Conservation (phyloP, 2,113 vertebrate genomes). For the Ancistrus triradiatus region DNA sequence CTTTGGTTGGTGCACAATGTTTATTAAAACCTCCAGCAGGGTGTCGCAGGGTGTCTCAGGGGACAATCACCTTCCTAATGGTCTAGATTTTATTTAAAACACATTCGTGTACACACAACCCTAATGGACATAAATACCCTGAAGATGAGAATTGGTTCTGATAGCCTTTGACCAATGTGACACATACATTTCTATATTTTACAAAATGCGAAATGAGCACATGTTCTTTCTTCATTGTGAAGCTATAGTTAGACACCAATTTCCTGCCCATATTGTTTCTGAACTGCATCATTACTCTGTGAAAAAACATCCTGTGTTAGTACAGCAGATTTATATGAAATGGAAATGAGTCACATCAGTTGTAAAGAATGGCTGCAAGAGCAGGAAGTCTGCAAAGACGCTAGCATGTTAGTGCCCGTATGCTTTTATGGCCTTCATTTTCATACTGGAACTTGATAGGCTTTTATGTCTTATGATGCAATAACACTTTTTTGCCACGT, state of each 20-base stretch:
- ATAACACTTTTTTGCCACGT: conserved; percentile 14
- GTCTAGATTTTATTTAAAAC: no score
- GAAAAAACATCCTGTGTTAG: not conserved
- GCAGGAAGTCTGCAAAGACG: not conserved
- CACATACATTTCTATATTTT: not conserved
- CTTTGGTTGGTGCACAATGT: no score
- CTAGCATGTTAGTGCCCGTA: not conserved
- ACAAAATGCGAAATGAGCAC: not conserved
- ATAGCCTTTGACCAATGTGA: not conserved
- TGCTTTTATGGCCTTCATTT: not conserved
- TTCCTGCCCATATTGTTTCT: not conserved
- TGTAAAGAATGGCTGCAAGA: not conserved
- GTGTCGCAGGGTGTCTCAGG: no score
- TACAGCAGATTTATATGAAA: not conserved
- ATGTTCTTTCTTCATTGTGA: not conserved
- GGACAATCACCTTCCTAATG: no score
- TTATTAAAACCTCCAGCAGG: no score
- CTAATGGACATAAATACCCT: no score
- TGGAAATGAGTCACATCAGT: not conserved
- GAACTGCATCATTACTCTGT: not conserved
- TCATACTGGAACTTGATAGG: not conserved
- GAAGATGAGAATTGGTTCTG: no score
- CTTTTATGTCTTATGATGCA: no score
- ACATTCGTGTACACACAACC: no score
- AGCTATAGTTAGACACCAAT: not conserved